Evolutionary conservation across 2,888 invertebrate genomes (phyloP).

Genomic region (Cheilosia variabilis): DNA sequence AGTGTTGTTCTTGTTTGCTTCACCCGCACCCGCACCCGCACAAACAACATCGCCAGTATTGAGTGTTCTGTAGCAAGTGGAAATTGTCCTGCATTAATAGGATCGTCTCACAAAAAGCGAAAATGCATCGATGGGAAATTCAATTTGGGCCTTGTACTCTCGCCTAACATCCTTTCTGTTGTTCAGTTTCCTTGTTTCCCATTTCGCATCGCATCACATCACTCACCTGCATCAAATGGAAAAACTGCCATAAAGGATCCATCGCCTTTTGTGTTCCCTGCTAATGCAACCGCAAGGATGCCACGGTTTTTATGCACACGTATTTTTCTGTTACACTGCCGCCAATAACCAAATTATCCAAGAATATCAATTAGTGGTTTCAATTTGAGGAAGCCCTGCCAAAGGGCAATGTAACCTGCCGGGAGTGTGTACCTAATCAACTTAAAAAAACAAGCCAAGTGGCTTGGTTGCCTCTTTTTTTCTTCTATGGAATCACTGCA

Average conservation of each 20-base stretch:
- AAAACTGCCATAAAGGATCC: slow-evolving; percentile 36
- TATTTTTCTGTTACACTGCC: slow-evolving; percentile 2
- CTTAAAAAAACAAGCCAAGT: slow-evolving; percentile 55
- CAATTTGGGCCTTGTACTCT: slow-evolving; percentile 71
- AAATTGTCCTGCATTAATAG: slow-evolving; percentile 71
- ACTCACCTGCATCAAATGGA: slow-evolving; percentile 42
- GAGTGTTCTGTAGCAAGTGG: slow-evolving; percentile 35
- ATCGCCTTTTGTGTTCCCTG: slow-evolving; percentile 6
- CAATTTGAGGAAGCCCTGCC: slow-evolving; percentile 35
- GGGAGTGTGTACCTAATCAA: slow-evolving; percentile 43
- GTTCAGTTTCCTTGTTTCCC: slow-evolving; percentile 55
- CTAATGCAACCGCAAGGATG: slow-evolving; percentile 60
- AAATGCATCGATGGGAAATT: slow-evolving; percentile 71
- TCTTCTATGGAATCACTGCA: slow-evolving; percentile 17
- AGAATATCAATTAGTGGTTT: slow-evolving; percentile 67
- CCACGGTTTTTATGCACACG: slow-evolving; percentile 26
- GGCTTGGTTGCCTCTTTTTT: slow-evolving; percentile 27
- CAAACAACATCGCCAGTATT: slow-evolving; percentile 17
- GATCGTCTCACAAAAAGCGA: slow-evolving; percentile 71
- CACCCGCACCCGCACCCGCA: slow-evolving; percentile 12
- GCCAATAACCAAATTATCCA: slow-evolving; percentile 68
- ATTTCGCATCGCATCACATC: slow-evolving; percentile 53
- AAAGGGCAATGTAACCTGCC: slow-evolving; percentile 1
- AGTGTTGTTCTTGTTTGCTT: slow-evolving; percentile 40
- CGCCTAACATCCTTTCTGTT: slow-evolving; percentile 47